Base-by-base conservation (phyloP, 1,140 invertebrate genomes). In the Heliconius himera region DNA sequence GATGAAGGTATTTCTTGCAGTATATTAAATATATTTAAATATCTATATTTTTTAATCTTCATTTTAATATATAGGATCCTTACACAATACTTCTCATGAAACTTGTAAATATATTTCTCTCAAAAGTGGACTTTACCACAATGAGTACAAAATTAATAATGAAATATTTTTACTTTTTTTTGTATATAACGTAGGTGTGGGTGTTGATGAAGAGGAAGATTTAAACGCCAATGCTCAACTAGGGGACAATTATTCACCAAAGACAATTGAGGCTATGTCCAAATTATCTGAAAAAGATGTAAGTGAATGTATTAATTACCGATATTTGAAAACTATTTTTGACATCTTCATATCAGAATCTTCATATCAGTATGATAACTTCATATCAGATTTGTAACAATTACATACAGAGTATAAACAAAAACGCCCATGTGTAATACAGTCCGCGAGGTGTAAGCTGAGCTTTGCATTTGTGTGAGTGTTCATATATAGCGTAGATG, bases 211-310 rank as follows among this genome's bases (percentile, higher is more conserved):
- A 1, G 97, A 98, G n/a, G 97, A 97, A 87, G 98, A 98, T 93
- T 90, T 98, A 54, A 98, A 98, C 88, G 97, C 97, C 87, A 90
- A 95, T 26, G 87, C 82, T 72, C 85, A 90, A 79, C 93, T 90
- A 81, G 95, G 86, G 76, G 85, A 78, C 2, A 93, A 95, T 9
- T 97, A 97, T 82, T 94, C 95, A 6, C 83, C 94, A 29, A 92
- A 96, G 77, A 99, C 98, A 0, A 96, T 95, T 66, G 95, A 96
- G 70, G 95, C 97, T 0, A 96, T 99, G 96, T 91, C 96, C 0
- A 95, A 96, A 86, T 82, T 99, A 13, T 97, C 96, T 41, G 99
- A 99, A 88, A 98, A 97, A 90, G 98, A 95, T 87, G 93, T 94
- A 76, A 88, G 92, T 89, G 77, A 4, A 51, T 51, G 49, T 51